These are phyloP conservation scores for Scaptomyza montana DNA, from an alignment of 1,140 invertebrate species.

Conservation along the genomic window DNA sequence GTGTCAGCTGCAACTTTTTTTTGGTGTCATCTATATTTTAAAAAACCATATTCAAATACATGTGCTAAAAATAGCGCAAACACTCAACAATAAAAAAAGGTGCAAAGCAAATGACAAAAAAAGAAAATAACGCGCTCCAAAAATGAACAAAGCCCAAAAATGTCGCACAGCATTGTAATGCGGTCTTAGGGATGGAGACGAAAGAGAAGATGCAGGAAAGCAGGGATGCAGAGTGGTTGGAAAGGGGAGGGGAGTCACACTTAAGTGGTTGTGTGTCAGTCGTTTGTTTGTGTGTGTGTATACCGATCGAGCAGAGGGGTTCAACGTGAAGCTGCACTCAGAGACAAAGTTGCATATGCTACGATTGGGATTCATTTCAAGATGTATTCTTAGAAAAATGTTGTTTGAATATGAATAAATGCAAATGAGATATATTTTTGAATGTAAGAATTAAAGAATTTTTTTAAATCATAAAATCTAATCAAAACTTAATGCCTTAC, in stretches of 20 bases:
- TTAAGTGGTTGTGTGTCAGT: constrained; percentile 53
- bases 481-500: too few species aligned
- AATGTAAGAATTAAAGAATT: too few species aligned
- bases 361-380: too few species aligned
- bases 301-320: neutral
- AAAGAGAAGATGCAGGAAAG: neutral
- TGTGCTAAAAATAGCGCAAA: constrained; percentile 37
- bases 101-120: constrained; percentile 69
- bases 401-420: too few species aligned
- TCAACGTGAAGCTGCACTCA: neutral
- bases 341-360: too few species aligned
- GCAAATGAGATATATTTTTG: too few species aligned
- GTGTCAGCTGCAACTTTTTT: constrained; percentile 70
- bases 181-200: constrained; percentile 6
- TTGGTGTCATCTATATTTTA: constrained; percentile 31
- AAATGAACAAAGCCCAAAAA: constrained; percentile 56
- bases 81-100: constrained; percentile 42
- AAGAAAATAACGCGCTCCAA: constrained; percentile 15
- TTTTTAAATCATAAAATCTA: too few species aligned
- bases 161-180: constrained; percentile 53
- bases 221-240: neutral
- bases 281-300: constrained; percentile 1
- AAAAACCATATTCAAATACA: constrained; percentile 36
- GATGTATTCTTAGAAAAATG: too few species aligned
- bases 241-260: constrained; percentile 12